Evolutionary conservation across 1,140 invertebrate genomes (phyloP).

Genomic region (Zaprionus ornatus): DNA sequence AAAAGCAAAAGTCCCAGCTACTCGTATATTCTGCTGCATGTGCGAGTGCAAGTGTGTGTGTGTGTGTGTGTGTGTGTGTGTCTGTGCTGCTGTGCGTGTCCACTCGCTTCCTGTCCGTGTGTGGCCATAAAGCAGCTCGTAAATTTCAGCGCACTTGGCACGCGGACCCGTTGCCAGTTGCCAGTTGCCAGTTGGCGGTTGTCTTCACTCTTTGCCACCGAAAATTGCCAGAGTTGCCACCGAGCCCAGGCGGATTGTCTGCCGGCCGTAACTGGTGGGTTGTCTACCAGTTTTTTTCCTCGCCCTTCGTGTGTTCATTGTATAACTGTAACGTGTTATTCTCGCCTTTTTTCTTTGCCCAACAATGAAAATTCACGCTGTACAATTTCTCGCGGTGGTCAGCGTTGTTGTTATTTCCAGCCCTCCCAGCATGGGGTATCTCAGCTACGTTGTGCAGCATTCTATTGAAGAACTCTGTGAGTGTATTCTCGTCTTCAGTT

Average conservation of each 20-base stretch:
- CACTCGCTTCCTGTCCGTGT: slow-evolving; percentile 50
- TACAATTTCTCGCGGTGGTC: slow-evolving; percentile 52
- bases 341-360: slow-evolving; percentile 6
- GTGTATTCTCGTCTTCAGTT: slow-evolving; percentile 14
- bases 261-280: not conserved
- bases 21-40: slow-evolving; percentile 28
- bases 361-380: slow-evolving; percentile 56
- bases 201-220: slow-evolving; percentile 31
- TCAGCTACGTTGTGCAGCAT: not conserved
- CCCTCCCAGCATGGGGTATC: not conserved
- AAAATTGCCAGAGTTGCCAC: slow-evolving; percentile 43
- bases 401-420: slow-evolving; percentile 4
- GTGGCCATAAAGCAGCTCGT: slow-evolving; percentile 72
- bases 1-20: slow-evolving; percentile 31
- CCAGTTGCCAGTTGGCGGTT: slow-evolving; percentile 28
- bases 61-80: slow-evolving; percentile 10
- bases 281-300: slow-evolving; percentile 15
- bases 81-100: slow-evolving; percentile 23
- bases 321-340: slow-evolving; percentile 37
- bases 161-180: slow-evolving; percentile 30
- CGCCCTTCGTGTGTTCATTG: slow-evolving; percentile 40
- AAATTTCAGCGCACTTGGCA: slow-evolving; percentile 64
- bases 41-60: slow-evolving; percentile 5
- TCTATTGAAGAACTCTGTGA: not conserved
- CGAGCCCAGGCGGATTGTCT: slow-evolving; percentile 7